Evolutionary conservation across 2,113 vertebrate species (phyloP), one percentile per base, ranked within the genome.

Genomic region (Aythya baeri): DNA sequence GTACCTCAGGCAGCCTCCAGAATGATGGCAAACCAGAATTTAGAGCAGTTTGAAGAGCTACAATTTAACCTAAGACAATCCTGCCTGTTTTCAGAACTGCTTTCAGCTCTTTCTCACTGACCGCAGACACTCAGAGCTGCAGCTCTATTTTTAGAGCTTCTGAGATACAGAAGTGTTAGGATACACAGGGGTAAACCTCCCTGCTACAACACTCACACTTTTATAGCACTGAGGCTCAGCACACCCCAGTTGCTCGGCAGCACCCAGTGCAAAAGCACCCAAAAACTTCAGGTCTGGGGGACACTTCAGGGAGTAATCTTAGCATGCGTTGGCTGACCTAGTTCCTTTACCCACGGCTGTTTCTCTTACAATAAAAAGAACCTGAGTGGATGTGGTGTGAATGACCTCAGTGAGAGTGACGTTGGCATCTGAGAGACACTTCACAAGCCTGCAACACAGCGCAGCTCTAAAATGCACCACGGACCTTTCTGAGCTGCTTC

Each of bases 11-110:
- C 22, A 90, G 61, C 89, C 86, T 94, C 82, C 67, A 92, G 67
- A 81, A 91, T 2, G 7, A 77, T 9, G 31, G 44, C 43, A 93
- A 92, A 97, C 87, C 31, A 88, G 61, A 77, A 93, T 93, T 96
- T 92, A 52, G 88, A 29, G 52, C 61, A 88, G 52, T 95, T 84
- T 88, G 55, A 88, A 88, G 71, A 50, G 63, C 59, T 59, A 15
- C n/a, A 76, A 70, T 93, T 86, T 50, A 72, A 86, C 41, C 72
- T 91, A 73, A 62, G 44, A 71, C 83, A 86, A 80, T 52, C 17
- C 6, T 26, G 8, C 49, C 44, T 50, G 18, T 72, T 93, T 87
- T 38, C 77, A 79, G 89, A 92, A 63, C 77, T 62, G 58, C 38
- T 86, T 89, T 66, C 26, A 26, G 90, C 11, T 2, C 44, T 66